Evolutionary conservation across 2,888 invertebrate species (phyloP), one percentile per base, ranked within the genome.

Genomic region (Brachyopa scutellaris): DNA sequence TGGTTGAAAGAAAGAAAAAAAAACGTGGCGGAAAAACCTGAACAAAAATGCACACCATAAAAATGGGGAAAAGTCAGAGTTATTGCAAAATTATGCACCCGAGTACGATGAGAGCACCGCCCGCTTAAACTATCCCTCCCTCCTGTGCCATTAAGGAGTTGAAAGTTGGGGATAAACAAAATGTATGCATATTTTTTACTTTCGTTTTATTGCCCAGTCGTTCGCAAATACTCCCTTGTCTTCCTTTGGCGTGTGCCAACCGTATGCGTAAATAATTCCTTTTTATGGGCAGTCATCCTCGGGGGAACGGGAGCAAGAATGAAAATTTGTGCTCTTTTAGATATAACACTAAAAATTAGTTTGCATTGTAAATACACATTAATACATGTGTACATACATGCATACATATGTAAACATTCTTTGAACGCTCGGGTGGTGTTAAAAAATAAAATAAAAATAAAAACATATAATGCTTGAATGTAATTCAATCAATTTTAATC

Each of bases 41-140:
- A 55, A 70, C 13, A 67, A 73, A 55, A 47, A 79, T 74, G 74
- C 74, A 23, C 62, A 62, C 57, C 74, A 49, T 74, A 55, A 74
- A 80, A 74, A 62, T 33, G 38, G 57, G 42, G 13, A 26, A 49
- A 70, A 11, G 26, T 29, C n/a, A 13, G 62, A 69, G 74, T 80
- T 74, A 74, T 80, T 74, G 69, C 69, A 62, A 36, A 49, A 74
- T 80, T 74, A 80, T 80, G 62, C 80, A 80, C 42, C 61, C 61
- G 66, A 55, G 64, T 74, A 55, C 73, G 3, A 36, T 31, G 38
- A 21, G 11, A 8, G 7, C 15, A 17, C n/a, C 11, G 11, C 33
- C 31, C 8, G 8, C 36, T 6, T 61, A 17, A 62, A 72, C 74
- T 67, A 62, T 53, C 45, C 55, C 38, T 26, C 45, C 11, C 51